Evolutionary conservation across 2,797 vertebrate species (phyloP).

Genomic region (Arctocebus calabarensis): DNA sequence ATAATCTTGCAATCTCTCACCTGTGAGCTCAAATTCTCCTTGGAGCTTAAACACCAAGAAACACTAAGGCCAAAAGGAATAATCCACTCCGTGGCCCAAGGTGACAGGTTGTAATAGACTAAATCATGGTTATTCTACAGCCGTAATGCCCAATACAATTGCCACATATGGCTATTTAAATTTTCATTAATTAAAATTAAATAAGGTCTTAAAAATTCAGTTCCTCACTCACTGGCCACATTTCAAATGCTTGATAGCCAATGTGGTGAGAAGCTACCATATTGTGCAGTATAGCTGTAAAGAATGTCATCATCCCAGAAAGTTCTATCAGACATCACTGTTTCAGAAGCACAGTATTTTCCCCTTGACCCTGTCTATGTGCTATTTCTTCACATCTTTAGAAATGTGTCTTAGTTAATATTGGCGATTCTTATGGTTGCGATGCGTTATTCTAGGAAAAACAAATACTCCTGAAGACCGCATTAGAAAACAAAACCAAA

Average conservation of each 20-base stretch:
- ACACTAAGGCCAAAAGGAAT: not conserved
- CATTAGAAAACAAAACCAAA: conserved; percentile 46
- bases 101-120: not conserved
- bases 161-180: not conserved
- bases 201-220: not conserved
- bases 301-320: not conserved
- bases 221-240: not conserved
- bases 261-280: not conserved
- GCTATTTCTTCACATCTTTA: conserved; percentile 51
- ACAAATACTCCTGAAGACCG: not conserved
- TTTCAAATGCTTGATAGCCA: conserved; percentile 26
- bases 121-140: not conserved
- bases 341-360: not conserved
- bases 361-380: not conserved
- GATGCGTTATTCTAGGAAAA: conserved; percentile 26
- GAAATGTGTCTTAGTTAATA: conserved; percentile 41
- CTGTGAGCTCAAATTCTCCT: not conserved
- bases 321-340: not conserved
- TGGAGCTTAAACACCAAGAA: conserved; percentile 8
- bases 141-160: not conserved
- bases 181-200: conserved; percentile 15
- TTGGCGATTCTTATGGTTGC: not conserved
- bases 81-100: not conserved
- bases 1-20: not conserved
- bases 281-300: not conserved